Evolutionary conservation across 1,140 invertebrate genomes (phyloP), one percentile per base, ranked within the genome.

Genomic region (Drosophila subpulchrella): DNA sequence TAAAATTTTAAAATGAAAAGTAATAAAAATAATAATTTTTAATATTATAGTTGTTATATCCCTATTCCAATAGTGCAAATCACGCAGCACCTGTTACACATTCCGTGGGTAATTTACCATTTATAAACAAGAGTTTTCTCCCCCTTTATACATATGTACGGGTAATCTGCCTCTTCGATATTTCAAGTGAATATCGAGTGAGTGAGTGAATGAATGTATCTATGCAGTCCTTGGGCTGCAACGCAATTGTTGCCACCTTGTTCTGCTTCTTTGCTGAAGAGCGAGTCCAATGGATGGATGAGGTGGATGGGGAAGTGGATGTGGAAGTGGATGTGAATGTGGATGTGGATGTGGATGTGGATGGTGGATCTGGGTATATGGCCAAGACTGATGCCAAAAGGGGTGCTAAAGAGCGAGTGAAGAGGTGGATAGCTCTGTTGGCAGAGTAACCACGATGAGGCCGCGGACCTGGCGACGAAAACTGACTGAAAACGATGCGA

Each of bases 161-260:
- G 46, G 65, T 62, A 66, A 67, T 42, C 12, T 13, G 11, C 1
- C 8, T 41, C 13, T 42, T 38, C 51, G 65, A 17, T 44, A 13
- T 44, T 30, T 32, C 11, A 11, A 0, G 3, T 10, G 10, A 36
- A 11, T 20, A 11, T 24, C 15, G 10, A 15, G 38, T 11, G 27
- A 48, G 41, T 56, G n/a, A 46, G 38, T 11, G 27, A 48, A 48
- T 56, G 17, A 46, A 38, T 38, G 39, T 70, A 32, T 70, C 67
- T 70, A 58, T 58, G 67, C 53, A 50, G 46, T 72, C 68, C 68
- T 58, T 71, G 20, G 66, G 30, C 24, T 82, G 71, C 80, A 79
- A 60, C 81, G 77, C 73, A 77, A 81, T 85, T 81, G 81, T 74
- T 84, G 81, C 81, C 81, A 84, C 81, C 72, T 83, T 80, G 72